Evolutionary conservation across 2,113 vertebrate species (phyloP), one percentile per base, ranked within the genome.

Genomic region (Dissostichus mawsoni): DNA sequence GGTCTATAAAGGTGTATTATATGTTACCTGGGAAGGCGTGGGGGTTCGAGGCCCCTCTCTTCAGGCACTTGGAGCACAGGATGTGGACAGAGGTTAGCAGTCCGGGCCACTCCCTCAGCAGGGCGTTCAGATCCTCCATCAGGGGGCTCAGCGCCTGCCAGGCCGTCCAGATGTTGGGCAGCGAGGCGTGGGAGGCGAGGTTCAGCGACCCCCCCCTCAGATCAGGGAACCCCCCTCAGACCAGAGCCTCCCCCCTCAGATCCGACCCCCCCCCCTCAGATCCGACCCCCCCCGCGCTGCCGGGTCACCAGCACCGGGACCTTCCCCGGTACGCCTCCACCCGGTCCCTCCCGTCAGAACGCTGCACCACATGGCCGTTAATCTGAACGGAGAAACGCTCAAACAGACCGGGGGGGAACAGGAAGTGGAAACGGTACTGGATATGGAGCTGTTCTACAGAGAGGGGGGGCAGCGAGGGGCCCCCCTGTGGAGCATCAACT

Each of bases 121-220:
- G 95, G 70, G 95, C 93, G 81, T 99, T 97, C 93, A 99, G 95
- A 92, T 99, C 98, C 92, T 99, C 97, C 62, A 99, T 92, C 90
- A 99, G 92, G 8, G 98, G 98, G 1, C 96, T 98, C 61, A 99
- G 93, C 73, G 98, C 98, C 93, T 99, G 98, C 98, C 98, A 99
- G 16, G 98, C 98, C 0, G 98, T 99, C 98, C 98, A 99, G 93
- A 99, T 99, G 93, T 99, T 99, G 89, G 98, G 98, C 94, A 99
- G 92, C 0, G 98, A 98, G 0, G 98, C 98, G 2, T 97, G 97
- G 92, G 98, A 99, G 84, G 96, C 96, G 2, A 99, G 97, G 89
- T 96, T 97, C 77, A 99, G 93, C 2, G 96, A 96, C 56, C 96
- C 97, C 7, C 93, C 91, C 81, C 96, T 96, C 82, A 94, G 92